Evolutionary conservation across 2,888 invertebrate genomes (phyloP).

Genomic region (Andricus quercusramuli): DNA sequence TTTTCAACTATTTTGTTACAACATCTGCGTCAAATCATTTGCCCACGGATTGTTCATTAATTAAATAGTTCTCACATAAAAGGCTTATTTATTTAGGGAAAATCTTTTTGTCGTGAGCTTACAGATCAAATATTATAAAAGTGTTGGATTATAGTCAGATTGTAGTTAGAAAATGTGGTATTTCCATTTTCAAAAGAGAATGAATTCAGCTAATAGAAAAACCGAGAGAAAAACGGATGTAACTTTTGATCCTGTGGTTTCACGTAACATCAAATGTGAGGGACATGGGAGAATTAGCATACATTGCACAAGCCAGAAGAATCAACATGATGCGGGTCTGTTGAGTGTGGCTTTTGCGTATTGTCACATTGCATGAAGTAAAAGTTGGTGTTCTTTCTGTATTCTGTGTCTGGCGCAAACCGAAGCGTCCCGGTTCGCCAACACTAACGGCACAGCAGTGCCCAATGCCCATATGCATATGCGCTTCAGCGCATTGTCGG

Average conservation of each 20-base stretch:
- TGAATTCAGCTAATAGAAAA: slow-evolving; percentile 24
- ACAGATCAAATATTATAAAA: too few relatives aligned
- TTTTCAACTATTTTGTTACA: too few relatives aligned
- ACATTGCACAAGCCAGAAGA: slow-evolving; percentile 38
- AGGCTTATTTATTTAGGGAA: too few relatives aligned
- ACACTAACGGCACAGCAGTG: not conserved
- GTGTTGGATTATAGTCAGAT: too few relatives aligned
- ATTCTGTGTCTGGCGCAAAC: slow-evolving; percentile 31
- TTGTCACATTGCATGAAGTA: slow-evolving; percentile 38
- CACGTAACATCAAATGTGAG: slow-evolving; percentile 30
- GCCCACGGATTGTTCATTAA: too few relatives aligned
- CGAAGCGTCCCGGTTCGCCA: slow-evolving; percentile 23
- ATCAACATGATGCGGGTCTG: slow-evolving; percentile 38
- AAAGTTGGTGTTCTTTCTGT: slow-evolving; percentile 29
- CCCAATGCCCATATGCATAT: slow-evolving; percentile 2
- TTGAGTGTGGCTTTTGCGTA: slow-evolving; percentile 17
- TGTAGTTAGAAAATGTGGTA: not conserved
- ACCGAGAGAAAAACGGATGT: slow-evolving; percentile 9
- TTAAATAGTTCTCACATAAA: too few relatives aligned
- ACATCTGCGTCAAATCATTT: too few relatives aligned
- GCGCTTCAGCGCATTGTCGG: slow-evolving; percentile 42
- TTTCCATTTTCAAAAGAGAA: not conserved
- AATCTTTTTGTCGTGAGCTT: too few relatives aligned
- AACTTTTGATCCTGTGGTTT: slow-evolving; percentile 22
- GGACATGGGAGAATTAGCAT: slow-evolving; percentile 38